Evolutionary conservation across 1,140 invertebrate genomes (phyloP), one percentile per base, ranked within the genome.

Genomic region (Megalonaias nervosa): DNA sequence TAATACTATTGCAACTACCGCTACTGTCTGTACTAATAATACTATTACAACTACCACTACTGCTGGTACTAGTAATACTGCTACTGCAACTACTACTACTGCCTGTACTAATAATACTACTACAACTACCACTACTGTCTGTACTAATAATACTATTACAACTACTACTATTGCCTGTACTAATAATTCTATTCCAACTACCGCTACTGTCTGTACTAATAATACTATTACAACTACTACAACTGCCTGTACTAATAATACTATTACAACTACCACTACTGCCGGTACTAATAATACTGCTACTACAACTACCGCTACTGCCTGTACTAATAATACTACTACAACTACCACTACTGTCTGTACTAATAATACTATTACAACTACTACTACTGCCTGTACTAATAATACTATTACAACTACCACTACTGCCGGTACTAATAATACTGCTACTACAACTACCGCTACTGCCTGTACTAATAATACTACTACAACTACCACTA

Each of bases 211-310:
- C n/a, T n/a, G n/a, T n/a, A n/a, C n/a, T n/a, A n/a, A n/a, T n/a
- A n/a, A n/a, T n/a, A n/a, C n/a, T n/a, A n/a, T n/a, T n/a, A n/a
- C n/a, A n/a, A n/a, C n/a, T n/a, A n/a, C n/a, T n/a, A n/a, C n/a
- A n/a, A n/a, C n/a, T n/a, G n/a, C n/a, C n/a, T n/a, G n/a, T n/a
- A n/a, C n/a, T n/a, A n/a, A n/a, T n/a, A 38, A 66, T 61, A 48
- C 67, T 38, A 70, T 26, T 61, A 67, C 74, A 60, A 70, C 74
- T 38, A 26, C 67, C 19, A 71, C 74, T 21, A 69, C 74, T 60
- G 70, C 66, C 38, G 61, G 48, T 58, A 70, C 67, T 60, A 59
- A 23, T 75, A 61, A 55, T 69, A 26, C 26, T 56, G 38, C 48
- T 23, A 69, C 60, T 69, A 68, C 56, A 57, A 48, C 66, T 58